A percentile compares a stretch with the other conserved stretches of the same genome.
Conservation (phyloP, 2,113 vertebrate genomes). For the Eleginops maclovinus region DNA sequence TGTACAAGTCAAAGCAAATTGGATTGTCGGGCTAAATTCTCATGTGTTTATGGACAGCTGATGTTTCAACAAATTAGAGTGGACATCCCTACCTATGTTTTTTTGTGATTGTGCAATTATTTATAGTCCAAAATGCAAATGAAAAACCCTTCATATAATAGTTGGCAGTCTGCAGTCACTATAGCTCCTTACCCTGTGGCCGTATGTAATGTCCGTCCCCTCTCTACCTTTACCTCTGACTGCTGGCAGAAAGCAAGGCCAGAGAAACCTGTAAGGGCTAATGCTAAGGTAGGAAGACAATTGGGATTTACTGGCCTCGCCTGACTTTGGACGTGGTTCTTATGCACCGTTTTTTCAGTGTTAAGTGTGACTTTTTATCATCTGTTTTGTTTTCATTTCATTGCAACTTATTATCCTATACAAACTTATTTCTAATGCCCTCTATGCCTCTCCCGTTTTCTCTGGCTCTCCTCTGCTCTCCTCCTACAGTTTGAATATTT, state of each 20-base stretch:
- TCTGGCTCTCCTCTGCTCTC: constrained; percentile 64
- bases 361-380: constrained; percentile 9
- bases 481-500: constrained; percentile 84
- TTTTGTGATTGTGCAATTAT: not conserved
- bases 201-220: constrained; percentile 44
- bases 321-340: constrained; percentile 12
- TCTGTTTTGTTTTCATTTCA: not conserved
- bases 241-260: constrained; percentile 74
- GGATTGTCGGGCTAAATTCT: not conserved
- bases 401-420: not conserved
- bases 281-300: constrained; percentile 76
- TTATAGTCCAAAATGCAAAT: not conserved
- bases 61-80: not conserved
- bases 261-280: constrained; percentile 65
- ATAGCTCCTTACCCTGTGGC: constrained; percentile 3
- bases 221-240: constrained; percentile 57
- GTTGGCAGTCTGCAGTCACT: not conserved
- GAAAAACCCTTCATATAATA: too few relatives aligned
- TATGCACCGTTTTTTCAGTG: not conserved
- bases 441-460: constrained; percentile 45
- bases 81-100: not conserved
- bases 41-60: not conserved
- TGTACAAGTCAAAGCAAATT: not conserved
- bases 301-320: constrained; percentile 17
- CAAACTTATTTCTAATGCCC: constrained; percentile 1